Conservation (phyloP, 2,113 vertebrate genomes). For the Chiloscyllium plagiosum region DNA sequence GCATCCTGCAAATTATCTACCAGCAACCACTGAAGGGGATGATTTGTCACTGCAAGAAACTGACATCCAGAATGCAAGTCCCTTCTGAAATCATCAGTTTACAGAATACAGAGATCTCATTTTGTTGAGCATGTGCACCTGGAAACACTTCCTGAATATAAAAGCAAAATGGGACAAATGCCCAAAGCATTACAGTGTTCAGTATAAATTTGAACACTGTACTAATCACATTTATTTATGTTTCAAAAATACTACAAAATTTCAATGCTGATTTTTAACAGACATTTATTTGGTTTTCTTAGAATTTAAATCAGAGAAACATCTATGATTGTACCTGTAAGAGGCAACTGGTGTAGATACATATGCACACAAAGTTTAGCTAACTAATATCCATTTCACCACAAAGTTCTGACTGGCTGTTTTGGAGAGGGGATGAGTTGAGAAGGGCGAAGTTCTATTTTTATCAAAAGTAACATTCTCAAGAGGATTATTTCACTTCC, state of each 20-base stretch:
- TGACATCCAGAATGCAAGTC: background rate
- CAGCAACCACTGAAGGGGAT: background rate
- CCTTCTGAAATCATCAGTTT: background rate
- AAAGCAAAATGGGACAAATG: background rate
- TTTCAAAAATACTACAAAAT: background rate
- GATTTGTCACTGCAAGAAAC: background rate
- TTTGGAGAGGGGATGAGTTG: background rate
- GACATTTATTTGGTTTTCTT: background rate
- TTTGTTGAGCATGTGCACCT: background rate
- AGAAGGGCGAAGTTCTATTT: background rate
- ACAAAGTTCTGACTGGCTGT: background rate
- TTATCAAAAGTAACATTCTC: background rate
- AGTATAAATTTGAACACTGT: background rate
- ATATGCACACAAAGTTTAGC: background rate
- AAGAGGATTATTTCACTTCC: background rate
- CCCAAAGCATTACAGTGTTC: background rate
- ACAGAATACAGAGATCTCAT: background rate
- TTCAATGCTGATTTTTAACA: background rate
- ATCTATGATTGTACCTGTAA: background rate
- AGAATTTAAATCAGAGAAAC: background rate
- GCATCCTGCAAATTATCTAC: background rate
- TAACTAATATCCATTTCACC: background rate
- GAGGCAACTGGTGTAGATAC: background rate
- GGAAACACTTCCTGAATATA: background rate
- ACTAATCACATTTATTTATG: background rate